phyloP scores from a whole-genome alignment of 1,140 invertebrate genomes.

The Epicauta chinensis region DNA sequence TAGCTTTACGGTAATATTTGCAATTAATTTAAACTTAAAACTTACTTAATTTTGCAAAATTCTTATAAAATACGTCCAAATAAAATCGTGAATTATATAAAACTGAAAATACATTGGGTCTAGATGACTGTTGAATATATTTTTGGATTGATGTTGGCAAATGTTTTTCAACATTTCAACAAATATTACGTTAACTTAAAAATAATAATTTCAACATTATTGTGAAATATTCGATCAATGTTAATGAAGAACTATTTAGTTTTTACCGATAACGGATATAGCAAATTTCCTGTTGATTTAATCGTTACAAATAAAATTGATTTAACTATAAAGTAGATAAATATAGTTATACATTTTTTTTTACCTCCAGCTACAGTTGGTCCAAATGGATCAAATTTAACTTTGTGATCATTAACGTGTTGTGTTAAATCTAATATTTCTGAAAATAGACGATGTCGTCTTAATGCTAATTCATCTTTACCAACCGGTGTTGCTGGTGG shows the following conservation, averaged over 20 bases:
- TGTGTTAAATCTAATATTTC: slow-evolving; percentile 64
- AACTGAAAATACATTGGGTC: slow-evolving; percentile 20
- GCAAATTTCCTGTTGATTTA: too few species aligned
- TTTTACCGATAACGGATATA: too few species aligned
- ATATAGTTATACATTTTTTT: too few species aligned
- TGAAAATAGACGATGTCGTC: slow-evolving; percentile 69
- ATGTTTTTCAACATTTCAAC: slow-evolving; percentile 23
- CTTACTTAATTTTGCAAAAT: not conserved
- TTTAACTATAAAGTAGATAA: too few species aligned
- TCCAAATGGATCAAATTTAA: slow-evolving; percentile 65
- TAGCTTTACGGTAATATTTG: too few species aligned
- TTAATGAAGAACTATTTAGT: too few species aligned
- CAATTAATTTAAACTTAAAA: not conserved
- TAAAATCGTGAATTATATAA: slow-evolving; percentile 11
- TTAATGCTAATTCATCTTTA: slow-evolving; percentile 65
- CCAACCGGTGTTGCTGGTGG: slow-evolving; percentile 68
- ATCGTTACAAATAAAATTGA: too few species aligned
- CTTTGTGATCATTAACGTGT: slow-evolving; percentile 64
- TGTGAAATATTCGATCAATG: too few species aligned
- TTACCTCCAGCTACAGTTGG: slow-evolving; percentile 57
- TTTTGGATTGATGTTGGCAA: slow-evolving; percentile 32
- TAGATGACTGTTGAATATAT: slow-evolving; percentile 24
- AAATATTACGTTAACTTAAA: not conserved
- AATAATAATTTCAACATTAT: slow-evolving; percentile 7
- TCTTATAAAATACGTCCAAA: slow-evolving; percentile 1